Base-by-base conservation (phyloP, 2,113 vertebrate species). In the Turnix velox region DNA sequence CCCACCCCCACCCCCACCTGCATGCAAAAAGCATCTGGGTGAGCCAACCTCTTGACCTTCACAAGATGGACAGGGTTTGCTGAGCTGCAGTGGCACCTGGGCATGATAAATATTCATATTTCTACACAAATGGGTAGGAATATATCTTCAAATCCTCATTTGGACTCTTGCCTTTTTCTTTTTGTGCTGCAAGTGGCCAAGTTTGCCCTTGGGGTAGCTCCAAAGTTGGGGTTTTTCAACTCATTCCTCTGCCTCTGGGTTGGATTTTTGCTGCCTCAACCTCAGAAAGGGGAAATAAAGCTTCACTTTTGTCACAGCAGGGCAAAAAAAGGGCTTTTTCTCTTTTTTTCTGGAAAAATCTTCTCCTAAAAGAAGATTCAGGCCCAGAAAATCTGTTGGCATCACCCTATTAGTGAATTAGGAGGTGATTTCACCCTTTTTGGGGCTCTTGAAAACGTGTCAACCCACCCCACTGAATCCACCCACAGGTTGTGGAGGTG, bases 141-240 rank as follows among this genome's bases (percentile, higher is more conserved):
- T 22, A 62, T 15, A 51, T 30, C 66, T 13, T 10, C 16, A 39
- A 31, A 25, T 6, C 18, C 1, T 0, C 8, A 1, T n/a, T 28
- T 0, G 7, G 20, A 19, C 9, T 54, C 28, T 17, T 30, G 8
- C 3, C 22, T 39, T 59, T 30, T 39, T 49, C 62, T 37, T 18
- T 73, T 1, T 23, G 6, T 20, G 30, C 45, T 73, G 42, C 30
- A 54, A 28, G 7, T 9, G 10, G 71, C 31, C 17, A 28, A 23
- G 24, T n/a, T 92, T 35, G 7, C 17, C 63, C 57, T 31, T 27
- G 66, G 43, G 23, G 25, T 28, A 5, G 39, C 40, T 51, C 59
- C 73, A 33, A 43, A 76, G 28, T 48, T 30, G 25, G 5, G 25
- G 13, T 39, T 54, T 93, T 58, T 40, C 4, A 22, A 35, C 67